Evolutionary conservation across 2,113 vertebrate species (phyloP).

Genomic region (Murina feae): DNA sequence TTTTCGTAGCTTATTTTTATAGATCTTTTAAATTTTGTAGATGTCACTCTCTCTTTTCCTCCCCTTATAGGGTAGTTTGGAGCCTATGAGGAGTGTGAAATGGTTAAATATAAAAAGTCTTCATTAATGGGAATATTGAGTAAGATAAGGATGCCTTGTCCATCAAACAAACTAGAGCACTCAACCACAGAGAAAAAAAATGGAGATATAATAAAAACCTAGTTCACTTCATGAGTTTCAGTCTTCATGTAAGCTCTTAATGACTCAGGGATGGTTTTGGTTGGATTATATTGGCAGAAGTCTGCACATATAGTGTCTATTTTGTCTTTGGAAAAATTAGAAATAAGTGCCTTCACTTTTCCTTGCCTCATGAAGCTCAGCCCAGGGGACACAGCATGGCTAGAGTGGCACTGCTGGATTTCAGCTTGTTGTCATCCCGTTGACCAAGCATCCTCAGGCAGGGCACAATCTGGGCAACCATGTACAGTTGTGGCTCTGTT

Average conservation of each 20-base stretch:
- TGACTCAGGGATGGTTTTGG: background rate
- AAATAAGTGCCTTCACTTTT: background rate
- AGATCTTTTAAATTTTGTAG: background rate
- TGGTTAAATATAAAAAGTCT: background rate
- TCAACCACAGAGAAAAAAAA: background rate
- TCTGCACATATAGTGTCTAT: background rate
- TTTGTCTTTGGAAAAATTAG: background rate
- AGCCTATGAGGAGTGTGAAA: background rate
- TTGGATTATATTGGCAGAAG: background rate
- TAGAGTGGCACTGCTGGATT: background rate
- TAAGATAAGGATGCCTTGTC: background rate
- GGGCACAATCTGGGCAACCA: background rate
- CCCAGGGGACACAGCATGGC: background rate
- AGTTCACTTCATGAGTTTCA: background rate
- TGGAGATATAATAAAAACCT: background rate
- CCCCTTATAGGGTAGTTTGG: background rate
- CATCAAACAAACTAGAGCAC: background rate
- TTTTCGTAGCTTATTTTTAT: background rate
- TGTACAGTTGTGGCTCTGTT: background rate
- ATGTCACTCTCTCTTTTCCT: background rate
- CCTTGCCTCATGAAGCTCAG: background rate
- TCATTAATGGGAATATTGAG: conserved; percentile 7
- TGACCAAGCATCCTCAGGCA: background rate
- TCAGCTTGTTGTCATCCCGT: background rate
- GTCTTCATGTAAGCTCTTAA: background rate